These are phyloP conservation scores for Rhagologus leucostigma DNA, from an alignment of 2,113 vertebrate genomes.

Conservation along the genomic window DNA sequence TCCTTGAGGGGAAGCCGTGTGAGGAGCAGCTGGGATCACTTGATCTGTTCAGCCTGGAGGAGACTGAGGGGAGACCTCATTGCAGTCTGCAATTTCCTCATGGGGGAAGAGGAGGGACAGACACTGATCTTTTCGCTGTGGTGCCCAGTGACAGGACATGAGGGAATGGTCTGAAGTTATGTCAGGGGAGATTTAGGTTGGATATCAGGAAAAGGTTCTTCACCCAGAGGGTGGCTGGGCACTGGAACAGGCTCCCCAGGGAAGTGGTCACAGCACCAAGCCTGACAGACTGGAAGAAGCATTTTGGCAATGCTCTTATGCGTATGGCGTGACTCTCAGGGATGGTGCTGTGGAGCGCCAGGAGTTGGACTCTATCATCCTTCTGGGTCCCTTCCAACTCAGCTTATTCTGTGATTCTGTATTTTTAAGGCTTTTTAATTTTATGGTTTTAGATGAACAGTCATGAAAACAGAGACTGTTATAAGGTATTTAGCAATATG, in stretches of 20 bases:
- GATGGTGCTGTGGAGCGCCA: neutral
- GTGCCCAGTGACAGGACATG: neutral
- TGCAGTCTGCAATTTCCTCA: neutral
- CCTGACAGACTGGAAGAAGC: neutral
- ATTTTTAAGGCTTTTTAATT: neutral
- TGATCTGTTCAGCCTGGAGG: neutral
- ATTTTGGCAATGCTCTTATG: neutral
- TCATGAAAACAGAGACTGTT: neutral
- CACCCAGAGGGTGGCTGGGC: neutral
- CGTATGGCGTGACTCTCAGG: neutral
- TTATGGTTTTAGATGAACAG: neutral
- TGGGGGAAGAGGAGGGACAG: neutral
- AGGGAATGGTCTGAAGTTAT: neutral
- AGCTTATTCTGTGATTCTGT: neutral
- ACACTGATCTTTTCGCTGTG: neutral
- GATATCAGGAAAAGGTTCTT: neutral
- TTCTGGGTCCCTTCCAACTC: neutral
- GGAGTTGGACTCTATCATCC: neutral
- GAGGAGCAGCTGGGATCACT: neutral
- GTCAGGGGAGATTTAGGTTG: neutral
- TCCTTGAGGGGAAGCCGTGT: neutral
- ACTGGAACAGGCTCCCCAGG: neutral
- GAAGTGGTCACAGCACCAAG: neutral
- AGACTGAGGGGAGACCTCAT: neutral
- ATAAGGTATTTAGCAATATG: neutral